Conservation (phyloP, 1,140 invertebrate genomes). For the Harlomillsia oculata region DNA sequence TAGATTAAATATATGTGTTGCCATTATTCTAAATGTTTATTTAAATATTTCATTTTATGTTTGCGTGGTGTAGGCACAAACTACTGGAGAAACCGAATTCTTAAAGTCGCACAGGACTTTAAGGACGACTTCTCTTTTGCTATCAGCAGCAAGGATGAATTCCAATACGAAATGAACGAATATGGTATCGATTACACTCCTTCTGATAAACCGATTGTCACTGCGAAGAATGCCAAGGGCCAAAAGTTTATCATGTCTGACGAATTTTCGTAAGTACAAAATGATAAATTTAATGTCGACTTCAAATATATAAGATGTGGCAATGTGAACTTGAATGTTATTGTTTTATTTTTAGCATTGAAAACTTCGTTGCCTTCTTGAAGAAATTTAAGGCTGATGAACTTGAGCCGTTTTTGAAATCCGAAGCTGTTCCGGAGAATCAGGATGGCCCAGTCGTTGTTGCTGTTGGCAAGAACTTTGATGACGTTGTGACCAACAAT, state of each 20-base stretch:
- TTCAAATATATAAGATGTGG: not conserved
- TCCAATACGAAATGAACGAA: constrained; percentile 86
- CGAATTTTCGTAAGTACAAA: constrained; percentile 66
- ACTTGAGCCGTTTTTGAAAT: constrained; percentile 88
- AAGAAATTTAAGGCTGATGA: constrained; percentile 71
- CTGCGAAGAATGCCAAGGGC: constrained; percentile 67
- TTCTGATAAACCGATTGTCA: constrained; percentile 79
- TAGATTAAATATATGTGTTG: not conserved
- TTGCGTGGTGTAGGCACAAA: constrained; percentile 64
- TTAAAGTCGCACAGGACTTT: constrained; percentile 87
- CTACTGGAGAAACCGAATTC: constrained; percentile 95
- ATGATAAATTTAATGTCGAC: not conserved
- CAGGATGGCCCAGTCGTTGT: constrained; percentile 79
- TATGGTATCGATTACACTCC: constrained; percentile 80
- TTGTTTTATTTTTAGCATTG: constrained; percentile 53
- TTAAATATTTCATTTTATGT: not conserved
- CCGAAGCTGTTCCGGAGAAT: constrained; percentile 79
- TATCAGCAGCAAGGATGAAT: constrained; percentile 82
- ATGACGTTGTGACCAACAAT: constrained; percentile 84
- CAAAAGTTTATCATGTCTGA: constrained; percentile 84
- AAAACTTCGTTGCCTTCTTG: constrained; percentile 78
- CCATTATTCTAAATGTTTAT: not conserved
- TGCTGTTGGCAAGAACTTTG: constrained; percentile 93
- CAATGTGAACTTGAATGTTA: too few species aligned
- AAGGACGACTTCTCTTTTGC: constrained; percentile 71